Conservation (phyloP, 2,888 invertebrate species). For the Drosophila phalerata region DNA sequence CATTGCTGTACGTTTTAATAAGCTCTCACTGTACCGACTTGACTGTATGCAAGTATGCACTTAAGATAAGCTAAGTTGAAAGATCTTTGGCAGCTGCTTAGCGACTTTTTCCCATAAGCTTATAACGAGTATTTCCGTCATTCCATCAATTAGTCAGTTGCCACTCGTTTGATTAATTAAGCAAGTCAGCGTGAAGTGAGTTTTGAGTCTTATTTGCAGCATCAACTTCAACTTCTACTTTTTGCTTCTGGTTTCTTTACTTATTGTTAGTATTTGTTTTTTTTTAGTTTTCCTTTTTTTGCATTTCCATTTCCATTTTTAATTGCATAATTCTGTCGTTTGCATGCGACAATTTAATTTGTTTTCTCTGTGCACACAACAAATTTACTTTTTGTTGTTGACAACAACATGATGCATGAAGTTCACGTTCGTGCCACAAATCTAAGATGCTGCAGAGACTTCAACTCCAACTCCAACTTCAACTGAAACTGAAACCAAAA, state of each 20-base stretch:
- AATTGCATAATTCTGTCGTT: slow-evolving; percentile 74
- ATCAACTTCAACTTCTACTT: background rate
- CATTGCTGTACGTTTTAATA: background rate
- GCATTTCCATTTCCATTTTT: slow-evolving; percentile 68
- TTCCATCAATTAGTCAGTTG: slow-evolving; percentile 37
- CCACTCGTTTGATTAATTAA: slow-evolving; percentile 28
- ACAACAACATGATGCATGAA: slow-evolving; percentile 73
- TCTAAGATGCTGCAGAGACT: slow-evolving; percentile 68
- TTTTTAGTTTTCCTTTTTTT: slow-evolving; percentile 15
- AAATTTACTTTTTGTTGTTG: slow-evolving; percentile 55
- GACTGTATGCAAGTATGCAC: slow-evolving; percentile 26
- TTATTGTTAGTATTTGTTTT: slow-evolving; percentile 23
- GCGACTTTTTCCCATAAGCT: slow-evolving; percentile 22
- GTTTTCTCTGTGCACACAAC: slow-evolving; percentile 45
- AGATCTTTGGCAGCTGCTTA: slow-evolving; percentile 20
- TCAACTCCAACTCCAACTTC: background rate
- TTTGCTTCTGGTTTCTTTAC: slow-evolving; percentile 20
- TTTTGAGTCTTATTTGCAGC: slow-evolving; percentile 11
- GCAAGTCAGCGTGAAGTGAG: slow-evolving; percentile 25
- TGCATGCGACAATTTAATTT: slow-evolving; percentile 78
- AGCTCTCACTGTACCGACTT: slow-evolving; percentile 4
- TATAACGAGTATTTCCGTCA: slow-evolving; percentile 24
- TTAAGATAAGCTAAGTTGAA: slow-evolving; percentile 35
- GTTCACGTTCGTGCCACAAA: slow-evolving; percentile 80
- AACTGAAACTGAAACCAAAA: slow-evolving; percentile 40